Evolutionary conservation across 2,797 vertebrate genomes (phyloP), one percentile per base, ranked within the genome.

Genomic region (Mormyrops attenuatus): DNA sequence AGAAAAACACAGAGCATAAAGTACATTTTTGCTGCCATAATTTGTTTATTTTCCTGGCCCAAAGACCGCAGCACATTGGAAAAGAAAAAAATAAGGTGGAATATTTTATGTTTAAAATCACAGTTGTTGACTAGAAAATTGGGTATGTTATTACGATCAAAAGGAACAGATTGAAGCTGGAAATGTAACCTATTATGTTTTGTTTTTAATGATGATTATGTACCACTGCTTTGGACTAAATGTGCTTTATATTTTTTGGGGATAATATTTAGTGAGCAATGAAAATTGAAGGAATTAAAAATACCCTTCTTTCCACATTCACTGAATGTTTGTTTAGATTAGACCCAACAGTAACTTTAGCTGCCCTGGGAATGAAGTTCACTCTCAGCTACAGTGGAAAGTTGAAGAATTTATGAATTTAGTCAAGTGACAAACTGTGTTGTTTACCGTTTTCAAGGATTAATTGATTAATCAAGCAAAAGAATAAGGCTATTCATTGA

Each of bases 51-150:
- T 84, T 89, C 38, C 49, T 53, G 47, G 22, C 50, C 41, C 20
- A 49, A 88, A 49, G n/a, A 17, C 77, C 22, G 47, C 47, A 55
- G 44, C 88, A 55, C 91, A 93, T 93, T 92, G 89, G 91, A 90
- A 92, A 88, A 15, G 13, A 84, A n/a, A 89, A 69, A 85, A 69
- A 90, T 87, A 89, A 88, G 87, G 85, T 41, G 88, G 90, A 90
- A 90, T 90, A 92, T 92, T 91, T 93, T 90, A 91, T 89, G 91
- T 84, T 90, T 44, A 90, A 88, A 90, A 90, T 92, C 88, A 90
- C 90, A 88, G 66, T 55, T 63, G 60, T 89, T 63, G 89, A 88
- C 82, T 91, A 90, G 69, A 88, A 88, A 50, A 60, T 88, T 88
- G 52, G 63, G 66, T 82, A 47, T 88, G 26, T 82, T 90, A 88